These are phyloP conservation scores for Lapara coniferarum DNA, from an alignment of 2,888 invertebrate species.

Conservation along the genomic window DNA sequence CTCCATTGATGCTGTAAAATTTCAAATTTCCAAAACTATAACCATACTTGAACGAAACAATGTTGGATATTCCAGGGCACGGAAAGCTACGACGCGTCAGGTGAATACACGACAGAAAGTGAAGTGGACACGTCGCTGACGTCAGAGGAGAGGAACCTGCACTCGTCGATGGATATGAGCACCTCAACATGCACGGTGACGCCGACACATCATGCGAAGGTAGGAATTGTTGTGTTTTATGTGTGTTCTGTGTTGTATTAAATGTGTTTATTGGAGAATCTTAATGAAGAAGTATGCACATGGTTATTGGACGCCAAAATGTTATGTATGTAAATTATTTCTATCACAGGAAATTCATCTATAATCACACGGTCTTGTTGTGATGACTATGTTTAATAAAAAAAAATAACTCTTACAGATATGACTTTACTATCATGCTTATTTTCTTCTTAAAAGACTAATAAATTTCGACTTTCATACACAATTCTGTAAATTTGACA, in stretches of 20 bases:
- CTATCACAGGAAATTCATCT: too few species aligned
- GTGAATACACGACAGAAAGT: constrained; percentile 92
- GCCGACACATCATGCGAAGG: constrained; percentile 84
- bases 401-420: too few species aligned
- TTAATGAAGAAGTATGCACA: too few species aligned
- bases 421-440: too few species aligned
- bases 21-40: too few species aligned
- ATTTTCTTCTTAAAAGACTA: not conserved
- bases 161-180: constrained; percentile 85
- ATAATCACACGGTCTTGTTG: too few species aligned
- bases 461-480: not conserved
- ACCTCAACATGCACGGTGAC: constrained; percentile 84
- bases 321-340: too few species aligned
- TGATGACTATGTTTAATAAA: too few species aligned
- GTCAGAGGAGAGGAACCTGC: constrained; percentile 90
- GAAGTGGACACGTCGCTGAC: constrained; percentile 88
- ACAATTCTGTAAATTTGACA: not conserved
- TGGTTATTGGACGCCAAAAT: too few species aligned
- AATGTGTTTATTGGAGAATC: too few species aligned
- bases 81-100: constrained; percentile 94
- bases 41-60: too few species aligned
- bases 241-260: not conserved
- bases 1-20: too few species aligned
- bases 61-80: constrained; percentile 74
- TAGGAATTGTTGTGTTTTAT: constrained; percentile 40